Percentiles rank a stretch among this genome's conserved stretches.
Conservation (phyloP, 1,140 invertebrate genomes). For the Pseudomyrmex pallidus region DNA sequence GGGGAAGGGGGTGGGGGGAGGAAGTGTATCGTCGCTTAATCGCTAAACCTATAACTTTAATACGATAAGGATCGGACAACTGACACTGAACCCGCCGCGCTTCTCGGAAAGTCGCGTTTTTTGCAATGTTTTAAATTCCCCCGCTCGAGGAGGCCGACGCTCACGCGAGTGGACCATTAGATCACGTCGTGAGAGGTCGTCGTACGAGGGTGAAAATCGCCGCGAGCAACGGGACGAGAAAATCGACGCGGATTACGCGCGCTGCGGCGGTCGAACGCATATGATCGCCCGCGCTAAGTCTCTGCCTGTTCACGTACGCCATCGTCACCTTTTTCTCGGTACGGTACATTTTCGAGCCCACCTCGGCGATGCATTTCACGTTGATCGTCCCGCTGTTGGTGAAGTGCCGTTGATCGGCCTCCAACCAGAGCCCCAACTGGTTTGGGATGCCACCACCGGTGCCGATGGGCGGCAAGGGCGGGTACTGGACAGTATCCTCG, state of each 20-base stretch:
- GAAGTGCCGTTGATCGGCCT: conserved; percentile 69
- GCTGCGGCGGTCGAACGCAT: conserved; percentile 53
- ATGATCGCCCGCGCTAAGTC: conserved; percentile 73
- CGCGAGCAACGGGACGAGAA: conserved; percentile 25
- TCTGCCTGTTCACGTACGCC: conserved; percentile 74
- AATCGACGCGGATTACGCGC: conserved; percentile 24
- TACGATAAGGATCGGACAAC: conserved; percentile 70
- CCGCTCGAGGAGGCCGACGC: conserved; percentile 19
- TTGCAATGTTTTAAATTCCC: conserved; percentile 26
- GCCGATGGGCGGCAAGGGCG: conserved; percentile 33
- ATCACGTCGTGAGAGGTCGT: conserved; percentile 74
- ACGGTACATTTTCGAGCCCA: conserved; percentile 62
- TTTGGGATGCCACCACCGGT: conserved; percentile 58
- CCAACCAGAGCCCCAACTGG: conserved; percentile 72
- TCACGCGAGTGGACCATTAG: conserved; percentile 46
- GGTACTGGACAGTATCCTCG: conserved; percentile 68
- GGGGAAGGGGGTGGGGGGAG: background rate
- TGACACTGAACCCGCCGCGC: conserved; percentile 63
- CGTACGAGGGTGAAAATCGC: conserved; percentile 46
- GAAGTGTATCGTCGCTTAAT: conserved; percentile 39
- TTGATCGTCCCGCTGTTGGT: conserved; percentile 46
- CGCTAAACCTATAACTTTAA: conserved; percentile 53
- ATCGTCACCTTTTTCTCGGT: conserved; percentile 64
- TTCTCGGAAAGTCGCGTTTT: background rate
- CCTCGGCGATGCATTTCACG: conserved; percentile 71